Conservation (phyloP, 2,113 vertebrate species). For the Actinemys pallida region DNA sequence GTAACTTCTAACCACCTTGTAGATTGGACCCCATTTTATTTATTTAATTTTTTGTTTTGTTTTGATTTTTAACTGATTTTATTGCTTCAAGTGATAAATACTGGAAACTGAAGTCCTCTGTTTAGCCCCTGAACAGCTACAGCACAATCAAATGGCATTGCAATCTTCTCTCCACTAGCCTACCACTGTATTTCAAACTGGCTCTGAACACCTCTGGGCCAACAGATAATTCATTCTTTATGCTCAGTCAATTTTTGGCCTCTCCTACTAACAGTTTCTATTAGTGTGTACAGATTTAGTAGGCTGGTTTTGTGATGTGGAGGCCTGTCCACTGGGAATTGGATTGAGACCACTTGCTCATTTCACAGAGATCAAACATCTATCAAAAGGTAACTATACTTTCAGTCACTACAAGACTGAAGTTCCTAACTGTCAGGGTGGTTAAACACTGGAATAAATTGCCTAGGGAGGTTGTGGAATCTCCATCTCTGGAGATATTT, state of each 20-base stretch:
- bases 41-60: neutral
- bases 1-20: neutral
- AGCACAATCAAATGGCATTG: neutral
- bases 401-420: neutral
- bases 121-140: neutral
- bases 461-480: too few relatives aligned
- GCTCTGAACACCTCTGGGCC: neutral
- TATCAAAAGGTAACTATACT: neutral
- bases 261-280: neutral
- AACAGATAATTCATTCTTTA: neutral
- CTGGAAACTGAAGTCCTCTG: neutral
- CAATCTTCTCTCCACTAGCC: neutral
- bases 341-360: neutral
- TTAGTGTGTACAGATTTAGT: neutral
- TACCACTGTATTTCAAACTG: neutral
- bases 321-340: neutral
- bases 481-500: too few relatives aligned
- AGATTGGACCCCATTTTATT: neutral
- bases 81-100: neutral
- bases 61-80: neutral
- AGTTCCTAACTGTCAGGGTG: too few relatives aligned
- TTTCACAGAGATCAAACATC: neutral
- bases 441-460: too few relatives aligned
- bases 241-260: neutral
- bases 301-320: neutral